Conservation (phyloP, 2,797 vertebrate genomes). For the Tachyglossus aculeatus region DNA sequence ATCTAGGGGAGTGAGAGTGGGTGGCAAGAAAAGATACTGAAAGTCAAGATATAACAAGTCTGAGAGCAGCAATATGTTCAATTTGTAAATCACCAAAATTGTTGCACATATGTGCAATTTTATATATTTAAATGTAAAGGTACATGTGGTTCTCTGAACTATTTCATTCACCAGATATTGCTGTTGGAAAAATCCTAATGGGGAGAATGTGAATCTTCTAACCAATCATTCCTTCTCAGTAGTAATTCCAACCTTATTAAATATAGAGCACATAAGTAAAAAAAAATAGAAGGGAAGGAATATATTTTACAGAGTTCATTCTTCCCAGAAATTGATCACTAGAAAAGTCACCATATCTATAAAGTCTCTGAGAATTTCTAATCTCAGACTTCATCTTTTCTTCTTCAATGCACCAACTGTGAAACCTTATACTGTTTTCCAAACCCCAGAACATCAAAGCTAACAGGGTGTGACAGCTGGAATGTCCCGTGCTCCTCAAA, state of each 20-base stretch:
- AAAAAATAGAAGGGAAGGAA: background rate
- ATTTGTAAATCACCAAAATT: too few species aligned
- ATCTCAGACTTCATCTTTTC: constrained; percentile 43
- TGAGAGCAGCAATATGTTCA: too few species aligned
- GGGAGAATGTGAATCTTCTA: constrained; percentile 6
- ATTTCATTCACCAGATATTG: too few species aligned
- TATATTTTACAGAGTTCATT: background rate
- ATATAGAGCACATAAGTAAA: constrained; percentile 1
- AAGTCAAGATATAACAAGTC: too few species aligned
- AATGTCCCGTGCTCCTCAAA: constrained; percentile 67
- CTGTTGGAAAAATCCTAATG: too few species aligned
- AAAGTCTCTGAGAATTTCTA: constrained; percentile 7
- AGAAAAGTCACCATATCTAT: constrained; percentile 9
- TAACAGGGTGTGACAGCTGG: constrained; percentile 75
- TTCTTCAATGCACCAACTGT: constrained; percentile 36
- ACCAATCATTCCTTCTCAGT: background rate
- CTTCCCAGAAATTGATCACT: constrained; percentile 1
- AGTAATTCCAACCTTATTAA: background rate
- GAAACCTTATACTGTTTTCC: constrained; percentile 41
- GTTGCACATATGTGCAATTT: too few species aligned
- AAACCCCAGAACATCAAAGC: constrained; percentile 63
- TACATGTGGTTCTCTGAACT: too few species aligned
- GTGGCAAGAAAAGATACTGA: too few species aligned
- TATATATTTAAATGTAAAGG: too few species aligned
- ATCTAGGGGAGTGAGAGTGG: too few species aligned